Evolutionary conservation across 2,113 vertebrate species (phyloP).

Genomic region (Capreolus pygargus): DNA sequence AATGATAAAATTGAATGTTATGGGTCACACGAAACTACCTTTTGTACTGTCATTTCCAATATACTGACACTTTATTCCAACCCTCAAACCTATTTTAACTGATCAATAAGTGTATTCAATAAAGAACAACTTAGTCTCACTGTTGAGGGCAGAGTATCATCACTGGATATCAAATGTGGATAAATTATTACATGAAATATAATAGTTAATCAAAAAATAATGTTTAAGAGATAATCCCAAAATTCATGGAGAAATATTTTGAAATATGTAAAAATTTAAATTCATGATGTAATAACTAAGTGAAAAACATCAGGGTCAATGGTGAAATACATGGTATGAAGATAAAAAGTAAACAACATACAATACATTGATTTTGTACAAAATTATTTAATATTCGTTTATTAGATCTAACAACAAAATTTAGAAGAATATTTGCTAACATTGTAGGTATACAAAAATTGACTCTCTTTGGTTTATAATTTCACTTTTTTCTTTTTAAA

Average conservation of each 20-base stretch:
- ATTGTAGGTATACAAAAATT: slow-evolving; percentile 19
- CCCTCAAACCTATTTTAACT: not conserved
- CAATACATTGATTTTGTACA: slow-evolving; percentile 53
- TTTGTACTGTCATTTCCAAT: not conserved
- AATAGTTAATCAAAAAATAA: not conserved
- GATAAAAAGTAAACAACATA: slow-evolving; percentile 1
- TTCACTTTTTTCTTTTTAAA: slow-evolving; percentile 24
- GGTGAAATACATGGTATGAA: not conserved
- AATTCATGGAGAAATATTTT: not conserved
- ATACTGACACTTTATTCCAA: not conserved
- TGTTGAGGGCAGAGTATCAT: not conserved
- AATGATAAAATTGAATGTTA: not conserved
- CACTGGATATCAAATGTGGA: not conserved
- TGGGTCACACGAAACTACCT: not conserved
- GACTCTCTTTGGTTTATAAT: slow-evolving; percentile 22
- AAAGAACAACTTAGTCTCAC: not conserved
- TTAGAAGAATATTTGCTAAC: slow-evolving; percentile 48
- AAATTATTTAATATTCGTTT: slow-evolving; percentile 67
- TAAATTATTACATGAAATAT: not conserved
- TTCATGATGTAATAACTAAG: not conserved
- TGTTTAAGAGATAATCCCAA: not conserved
- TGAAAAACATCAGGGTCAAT: not conserved
- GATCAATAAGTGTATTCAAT: not conserved
- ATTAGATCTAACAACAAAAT: slow-evolving; percentile 37
- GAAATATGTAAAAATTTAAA: not conserved